Conservation (phyloP, 2,113 vertebrate species). For the Oceanites oceanicus region DNA sequence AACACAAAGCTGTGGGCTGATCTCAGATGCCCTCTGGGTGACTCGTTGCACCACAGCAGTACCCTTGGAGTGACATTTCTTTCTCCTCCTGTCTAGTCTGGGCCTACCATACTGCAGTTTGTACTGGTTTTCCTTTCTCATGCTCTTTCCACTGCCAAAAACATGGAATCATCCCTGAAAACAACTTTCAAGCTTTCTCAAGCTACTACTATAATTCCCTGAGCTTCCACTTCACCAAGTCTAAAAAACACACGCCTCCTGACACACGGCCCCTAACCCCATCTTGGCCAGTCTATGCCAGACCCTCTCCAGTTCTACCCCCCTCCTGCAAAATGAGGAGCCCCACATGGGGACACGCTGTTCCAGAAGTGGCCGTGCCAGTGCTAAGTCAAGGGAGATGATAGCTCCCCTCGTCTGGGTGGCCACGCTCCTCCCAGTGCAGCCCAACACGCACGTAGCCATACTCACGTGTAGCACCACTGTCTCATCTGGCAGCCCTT, state of each 20-base stretch:
- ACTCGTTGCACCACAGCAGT: background rate
- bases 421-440: background rate
- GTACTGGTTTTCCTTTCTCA: no score
- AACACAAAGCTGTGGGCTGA: background rate
- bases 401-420: background rate
- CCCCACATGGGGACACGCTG: background rate
- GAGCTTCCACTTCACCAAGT: no score
- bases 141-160: no score
- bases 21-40: background rate
- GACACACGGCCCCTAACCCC: no score
- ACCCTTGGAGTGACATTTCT: no score
- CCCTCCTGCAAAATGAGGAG: background rate
- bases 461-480: background rate
- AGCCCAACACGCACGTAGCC: background rate
- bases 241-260: no score
- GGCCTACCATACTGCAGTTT: no score
- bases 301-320: background rate
- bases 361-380: background rate
- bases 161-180: no score
- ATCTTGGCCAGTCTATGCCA: no score
- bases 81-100: no score
- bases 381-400: background rate
- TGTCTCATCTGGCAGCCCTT: background rate
- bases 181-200: no score
- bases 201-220: no score